phyloP scores from a whole-genome alignment of 2,888 invertebrate species.

The Apamea monoglypha region DNA sequence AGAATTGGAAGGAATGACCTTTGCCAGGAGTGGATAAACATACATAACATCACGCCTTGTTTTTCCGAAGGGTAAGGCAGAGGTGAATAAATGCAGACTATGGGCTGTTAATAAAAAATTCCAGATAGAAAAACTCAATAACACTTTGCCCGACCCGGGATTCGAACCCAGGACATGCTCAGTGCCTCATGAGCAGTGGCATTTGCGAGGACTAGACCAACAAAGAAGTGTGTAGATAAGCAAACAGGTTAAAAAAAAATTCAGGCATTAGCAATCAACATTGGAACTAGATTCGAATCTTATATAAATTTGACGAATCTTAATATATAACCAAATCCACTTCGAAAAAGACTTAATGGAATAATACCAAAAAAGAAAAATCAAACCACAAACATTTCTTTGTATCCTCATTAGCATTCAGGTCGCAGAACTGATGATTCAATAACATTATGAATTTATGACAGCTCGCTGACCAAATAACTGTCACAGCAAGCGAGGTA shows the following conservation, averaged over 20 bases:
- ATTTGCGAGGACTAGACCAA: too few species aligned
- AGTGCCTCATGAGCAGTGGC: too few species aligned
- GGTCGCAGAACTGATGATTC: slow-evolving; percentile 10
- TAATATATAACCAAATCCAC: neutral
- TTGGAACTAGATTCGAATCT: neutral
- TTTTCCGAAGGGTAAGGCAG: too few species aligned
- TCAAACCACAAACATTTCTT: neutral
- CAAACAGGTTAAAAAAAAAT: neutral
- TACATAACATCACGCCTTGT: too few species aligned
- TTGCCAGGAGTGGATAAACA: too few species aligned
- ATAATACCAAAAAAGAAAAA: slow-evolving; percentile 1
- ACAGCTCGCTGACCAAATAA: slow-evolving; percentile 10
- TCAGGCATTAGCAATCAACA: neutral
- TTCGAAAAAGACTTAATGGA: neutral
- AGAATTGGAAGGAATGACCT: too few species aligned
- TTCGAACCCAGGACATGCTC: too few species aligned
- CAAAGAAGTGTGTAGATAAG: too few species aligned
- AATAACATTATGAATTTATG: slow-evolving; percentile 28
- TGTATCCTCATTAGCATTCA: slow-evolving; percentile 40
- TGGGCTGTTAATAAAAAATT: too few species aligned
- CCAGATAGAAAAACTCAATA: too few species aligned
- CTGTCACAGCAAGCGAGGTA: neutral
- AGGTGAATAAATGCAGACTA: too few species aligned
- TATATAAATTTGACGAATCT: neutral
- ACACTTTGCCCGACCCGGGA: too few species aligned